Conservation (phyloP, 2,888 invertebrate genomes). For the Schizaphis graminum region DNA sequence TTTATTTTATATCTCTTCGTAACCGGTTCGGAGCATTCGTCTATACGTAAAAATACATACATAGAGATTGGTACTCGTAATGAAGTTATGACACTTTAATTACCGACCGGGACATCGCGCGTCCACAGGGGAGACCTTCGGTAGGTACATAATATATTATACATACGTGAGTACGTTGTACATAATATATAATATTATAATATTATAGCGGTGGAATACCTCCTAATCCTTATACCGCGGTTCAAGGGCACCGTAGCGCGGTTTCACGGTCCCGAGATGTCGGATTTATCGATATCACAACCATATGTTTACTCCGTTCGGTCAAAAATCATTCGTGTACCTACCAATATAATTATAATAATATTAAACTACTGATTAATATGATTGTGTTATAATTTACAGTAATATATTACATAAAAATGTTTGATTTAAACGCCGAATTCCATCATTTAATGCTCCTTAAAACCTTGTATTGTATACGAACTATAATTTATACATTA, state of each 20-base stretch:
- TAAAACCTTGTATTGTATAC: background rate
- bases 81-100: slow-evolving; percentile 49
- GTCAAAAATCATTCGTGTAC: background rate
- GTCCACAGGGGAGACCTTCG: slow-evolving; percentile 1
- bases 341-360: background rate
- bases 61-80: slow-evolving; percentile 8
- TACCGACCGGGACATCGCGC: slow-evolving; percentile 16
- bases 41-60: background rate
- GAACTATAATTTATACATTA: background rate
- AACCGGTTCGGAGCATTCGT: slow-evolving; percentile 31
- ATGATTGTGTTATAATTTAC: background rate
- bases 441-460: background rate
- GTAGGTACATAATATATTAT: background rate
- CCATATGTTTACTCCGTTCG: background rate
- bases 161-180: background rate
- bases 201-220: background rate
- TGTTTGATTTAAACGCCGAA: background rate
- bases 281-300: background rate
- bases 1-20: background rate
- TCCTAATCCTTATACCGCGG: background rate
- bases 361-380: background rate
- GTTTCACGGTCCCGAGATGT: background rate
- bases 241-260: slow-evolving; percentile 16
- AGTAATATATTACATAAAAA: background rate
- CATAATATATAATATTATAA: background rate